Evolutionary conservation across 92 coral and sea anemone species (phyloP).

Genomic region (Montipora capitata): DNA sequence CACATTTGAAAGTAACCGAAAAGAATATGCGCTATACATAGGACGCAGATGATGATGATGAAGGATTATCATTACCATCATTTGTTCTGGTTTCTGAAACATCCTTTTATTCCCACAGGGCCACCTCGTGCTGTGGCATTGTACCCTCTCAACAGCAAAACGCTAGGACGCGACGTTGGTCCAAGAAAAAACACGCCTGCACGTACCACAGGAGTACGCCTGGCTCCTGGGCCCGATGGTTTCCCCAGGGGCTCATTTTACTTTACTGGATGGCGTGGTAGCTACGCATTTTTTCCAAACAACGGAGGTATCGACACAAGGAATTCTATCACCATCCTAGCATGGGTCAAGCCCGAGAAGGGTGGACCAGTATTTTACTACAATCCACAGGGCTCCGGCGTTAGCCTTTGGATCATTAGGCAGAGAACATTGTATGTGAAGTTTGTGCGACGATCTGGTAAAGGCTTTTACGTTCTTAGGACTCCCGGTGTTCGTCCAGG

Average conservation of each 20-base stretch:
- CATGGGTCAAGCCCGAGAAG: conserved; percentile 86
- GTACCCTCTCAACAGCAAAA: conserved; percentile 81
- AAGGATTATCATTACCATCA: too few species aligned
- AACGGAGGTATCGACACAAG: conserved; percentile 89
- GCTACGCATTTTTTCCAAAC: conserved; percentile 85
- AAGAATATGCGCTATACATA: too few species aligned
- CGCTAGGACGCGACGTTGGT: conserved; percentile 78
- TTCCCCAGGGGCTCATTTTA: conserved; percentile 85
- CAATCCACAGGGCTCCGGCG: conserved; percentile 78
- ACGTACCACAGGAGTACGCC: conserved; percentile 68
- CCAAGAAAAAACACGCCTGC: conserved; percentile 81
- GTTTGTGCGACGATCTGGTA: conserved; percentile 83
- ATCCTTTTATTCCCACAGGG: conserved; percentile 15
- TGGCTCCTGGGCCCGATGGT: conserved; percentile 87
- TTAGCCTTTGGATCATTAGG: conserved; percentile 76
- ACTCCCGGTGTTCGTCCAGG: conserved; percentile 59
- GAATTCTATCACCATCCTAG: conserved; percentile 80
- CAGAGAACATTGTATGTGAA: conserved; percentile 72
- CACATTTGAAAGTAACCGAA: too few species aligned
- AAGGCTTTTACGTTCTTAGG: conserved; percentile 32
- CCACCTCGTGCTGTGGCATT: conserved; percentile 84
- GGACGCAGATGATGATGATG: too few species aligned
- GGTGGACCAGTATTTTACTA: conserved; percentile 89
- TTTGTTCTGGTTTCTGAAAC: not conserved
- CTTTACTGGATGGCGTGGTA: conserved; percentile 80